Base-by-base conservation (phyloP, 2,888 invertebrate genomes). In the Lumbricus terrestris region DNA sequence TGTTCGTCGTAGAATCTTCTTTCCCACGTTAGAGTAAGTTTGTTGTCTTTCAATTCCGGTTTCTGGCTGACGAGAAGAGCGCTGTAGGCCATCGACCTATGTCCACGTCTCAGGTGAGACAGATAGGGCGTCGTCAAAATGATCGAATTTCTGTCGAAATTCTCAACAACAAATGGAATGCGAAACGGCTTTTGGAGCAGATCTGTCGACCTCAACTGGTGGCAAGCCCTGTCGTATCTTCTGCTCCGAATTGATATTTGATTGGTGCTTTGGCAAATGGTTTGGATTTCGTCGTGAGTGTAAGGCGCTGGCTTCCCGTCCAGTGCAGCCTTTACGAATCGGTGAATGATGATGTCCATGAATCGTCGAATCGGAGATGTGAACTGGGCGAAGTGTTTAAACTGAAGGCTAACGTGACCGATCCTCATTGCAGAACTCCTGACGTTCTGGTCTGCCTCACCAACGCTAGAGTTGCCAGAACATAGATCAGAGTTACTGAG, bases 281-380 rank as follows among this genome's bases (percentile, higher is more conserved):
- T 89, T 54, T 91, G 90, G 33, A 93, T 91, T 88, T 94, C 93
- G 20, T 90, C 89, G 54, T 90, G 34, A 18, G 91, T 92, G 91
- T 94, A 94, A 0, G 93, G 93, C 1, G 83, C 23, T 35, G 35
- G 69, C 18, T 92, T 34, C n/a, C 34, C 54, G 15, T 82, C 47
- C 13, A 91, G 83, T 16, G 91, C 91, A 89, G 94, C 93, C n/a
- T 91, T 88, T 2, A 94, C 91, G 54, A 94, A 88, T 38, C 94
- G 92, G 89, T 94, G 94, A 42, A 93, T 93, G 15, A 94, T 92
- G 38, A 94, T 91, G 90, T 94, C 94, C 38, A 94, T 92, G 91
- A 93, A 94, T 40, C 93, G 90, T n/a, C 92, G 91, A 29, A 94
- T 91, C 18, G 94, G 94, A 42, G 93, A 93, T 37, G 94, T 93